Conservation (phyloP, 2,888 invertebrate species). For the Limnephilus rhombicus region DNA sequence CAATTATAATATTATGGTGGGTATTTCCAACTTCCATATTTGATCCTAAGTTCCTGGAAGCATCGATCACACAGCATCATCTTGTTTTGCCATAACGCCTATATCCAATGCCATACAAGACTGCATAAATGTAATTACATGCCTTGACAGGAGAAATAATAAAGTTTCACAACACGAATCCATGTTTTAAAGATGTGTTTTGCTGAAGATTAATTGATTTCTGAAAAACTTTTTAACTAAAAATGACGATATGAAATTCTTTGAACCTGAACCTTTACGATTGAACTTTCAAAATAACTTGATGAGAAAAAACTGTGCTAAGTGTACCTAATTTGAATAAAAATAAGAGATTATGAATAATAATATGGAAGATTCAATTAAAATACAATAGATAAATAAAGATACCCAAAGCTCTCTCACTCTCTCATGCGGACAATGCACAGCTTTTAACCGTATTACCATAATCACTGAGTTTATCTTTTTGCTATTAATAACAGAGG, state of each 20-base stretch:
- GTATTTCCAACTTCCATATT: not conserved
- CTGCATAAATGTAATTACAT: not conserved
- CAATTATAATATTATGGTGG: not conserved
- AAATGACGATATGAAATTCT: not conserved
- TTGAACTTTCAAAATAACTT: not conserved
- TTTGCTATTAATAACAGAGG: not conserved
- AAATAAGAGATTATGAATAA: not conserved
- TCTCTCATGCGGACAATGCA: not conserved
- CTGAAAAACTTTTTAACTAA: not conserved
- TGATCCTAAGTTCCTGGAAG: not conserved
- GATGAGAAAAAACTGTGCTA: not conserved
- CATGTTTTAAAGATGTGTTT: not conserved
- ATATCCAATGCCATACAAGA: not conserved
- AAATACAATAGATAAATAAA: not conserved
- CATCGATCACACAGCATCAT: not conserved
- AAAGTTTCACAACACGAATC: not conserved
- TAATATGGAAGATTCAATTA: not conserved
- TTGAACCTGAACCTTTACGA: not conserved
- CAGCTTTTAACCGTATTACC: not conserved
- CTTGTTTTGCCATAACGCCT: conserved; percentile 9
- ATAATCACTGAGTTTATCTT: not conserved
- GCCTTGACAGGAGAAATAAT: not conserved
- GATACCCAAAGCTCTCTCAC: not conserved
- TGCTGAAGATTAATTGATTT: not conserved
- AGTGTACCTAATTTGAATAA: not conserved